phyloP scores from a whole-genome alignment of 2,888 invertebrate species.

The Salticus scenicus region DNA sequence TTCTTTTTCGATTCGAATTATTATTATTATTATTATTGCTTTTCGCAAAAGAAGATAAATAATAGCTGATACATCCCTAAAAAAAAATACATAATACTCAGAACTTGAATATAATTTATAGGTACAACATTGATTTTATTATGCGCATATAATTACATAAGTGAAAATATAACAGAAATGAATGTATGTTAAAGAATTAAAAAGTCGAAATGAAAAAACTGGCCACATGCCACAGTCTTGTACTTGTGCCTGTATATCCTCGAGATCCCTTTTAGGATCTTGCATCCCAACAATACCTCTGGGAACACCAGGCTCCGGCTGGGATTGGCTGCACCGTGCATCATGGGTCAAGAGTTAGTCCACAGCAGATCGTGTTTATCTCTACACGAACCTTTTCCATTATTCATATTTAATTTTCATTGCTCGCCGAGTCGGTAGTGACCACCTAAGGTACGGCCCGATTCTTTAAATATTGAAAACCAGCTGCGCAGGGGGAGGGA shows the following conservation, averaged over 20 bases:
- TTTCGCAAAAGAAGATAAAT: too few relatives aligned
- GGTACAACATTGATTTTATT: too few relatives aligned
- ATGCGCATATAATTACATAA: background rate
- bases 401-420: conserved; percentile 70
- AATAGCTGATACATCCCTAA: too few relatives aligned
- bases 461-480: conserved; percentile 70
- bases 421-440: conserved; percentile 55
- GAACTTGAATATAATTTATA: too few relatives aligned
- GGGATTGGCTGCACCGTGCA: conserved; percentile 63
- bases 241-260: background rate
- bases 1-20: too few relatives aligned
- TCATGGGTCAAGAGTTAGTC: conserved; percentile 63
- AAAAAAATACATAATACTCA: too few relatives aligned
- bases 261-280: conserved; percentile 28
- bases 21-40: too few relatives aligned
- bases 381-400: conserved; percentile 64
- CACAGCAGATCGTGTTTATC: conserved; percentile 65
- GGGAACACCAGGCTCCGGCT: conserved; percentile 53
- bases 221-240: conserved; percentile 20
- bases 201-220: conserved; percentile 6
- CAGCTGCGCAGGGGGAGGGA: conserved; percentile 13
- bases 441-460: conserved; percentile 61
- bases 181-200: background rate
- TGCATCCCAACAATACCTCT: conserved; percentile 58
- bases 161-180: background rate